These are phyloP conservation scores for Hypomecis punctinalis DNA, from an alignment of 2,888 invertebrate genomes.

Conservation along the genomic window DNA sequence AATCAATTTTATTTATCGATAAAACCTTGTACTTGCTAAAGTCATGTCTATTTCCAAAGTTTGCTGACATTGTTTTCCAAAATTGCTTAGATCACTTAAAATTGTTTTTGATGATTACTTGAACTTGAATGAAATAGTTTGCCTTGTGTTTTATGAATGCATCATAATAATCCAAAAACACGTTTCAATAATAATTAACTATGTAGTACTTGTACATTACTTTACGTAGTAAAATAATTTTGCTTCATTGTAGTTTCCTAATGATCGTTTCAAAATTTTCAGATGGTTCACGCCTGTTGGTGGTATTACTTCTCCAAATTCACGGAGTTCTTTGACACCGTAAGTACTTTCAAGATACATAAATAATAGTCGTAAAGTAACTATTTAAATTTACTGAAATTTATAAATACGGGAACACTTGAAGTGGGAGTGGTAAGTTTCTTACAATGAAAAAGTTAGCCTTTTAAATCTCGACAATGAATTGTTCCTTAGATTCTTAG, in stretches of 20 bases:
- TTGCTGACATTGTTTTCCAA: too few species aligned
- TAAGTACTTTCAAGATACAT: constrained; percentile 78
- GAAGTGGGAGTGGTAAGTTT: too few species aligned
- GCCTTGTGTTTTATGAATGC: constrained; percentile 4
- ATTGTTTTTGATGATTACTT: neutral
- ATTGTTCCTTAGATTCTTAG: too few species aligned
- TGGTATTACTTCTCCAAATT: constrained; percentile 99
- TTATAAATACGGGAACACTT: too few species aligned
- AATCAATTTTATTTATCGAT: neutral
- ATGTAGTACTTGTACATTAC: constrained; percentile 7
- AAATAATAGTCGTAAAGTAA: too few species aligned
- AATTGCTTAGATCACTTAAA: too few species aligned
- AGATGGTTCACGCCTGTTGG: constrained; percentile 98
- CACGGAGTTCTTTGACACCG: constrained; percentile 98
- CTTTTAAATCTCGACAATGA: too few species aligned
- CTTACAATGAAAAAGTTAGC: too few species aligned
- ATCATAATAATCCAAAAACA: constrained; percentile 9
- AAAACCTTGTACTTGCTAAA: neutral
- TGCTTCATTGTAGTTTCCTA: constrained; percentile 12
- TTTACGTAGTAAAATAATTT: neutral
- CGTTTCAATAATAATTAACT: constrained; percentile 8
- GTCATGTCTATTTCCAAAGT: too few species aligned
- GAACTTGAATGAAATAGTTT: neutral
- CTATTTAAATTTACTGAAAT: too few species aligned
- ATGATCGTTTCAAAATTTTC: constrained; percentile 62